A percentile compares a stretch with the other conserved stretches of the same genome.
Conservation (phyloP, 2,113 vertebrate genomes). For the Gopherus flavomarginatus region DNA sequence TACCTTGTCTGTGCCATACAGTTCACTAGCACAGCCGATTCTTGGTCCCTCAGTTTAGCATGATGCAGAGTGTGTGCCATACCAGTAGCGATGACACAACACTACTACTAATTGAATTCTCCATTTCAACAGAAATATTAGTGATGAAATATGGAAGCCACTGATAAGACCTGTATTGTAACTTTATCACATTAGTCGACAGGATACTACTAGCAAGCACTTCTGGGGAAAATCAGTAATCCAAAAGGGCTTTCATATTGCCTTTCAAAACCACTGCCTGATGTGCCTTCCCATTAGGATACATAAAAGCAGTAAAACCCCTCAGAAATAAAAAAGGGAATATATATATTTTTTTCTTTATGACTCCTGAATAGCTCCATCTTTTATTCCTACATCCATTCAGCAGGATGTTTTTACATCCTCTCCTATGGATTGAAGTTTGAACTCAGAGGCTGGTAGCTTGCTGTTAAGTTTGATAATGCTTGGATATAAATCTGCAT, state of each 20-base stretch:
- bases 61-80: not conserved
- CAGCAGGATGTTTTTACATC: not conserved
- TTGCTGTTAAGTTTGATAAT: not conserved
- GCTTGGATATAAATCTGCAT: not conserved
- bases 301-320: not conserved
- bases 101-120: not conserved
- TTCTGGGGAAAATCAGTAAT: not conserved
- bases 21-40: not conserved
- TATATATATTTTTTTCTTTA: not conserved
- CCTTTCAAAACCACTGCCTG: not conserved
- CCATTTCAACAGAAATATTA: not conserved
- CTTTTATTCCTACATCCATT: not conserved
- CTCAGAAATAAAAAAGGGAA: not conserved
- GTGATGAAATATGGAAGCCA: not conserved
- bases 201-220: not conserved
- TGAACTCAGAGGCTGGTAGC: not conserved
- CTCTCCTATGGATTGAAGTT: not conserved
- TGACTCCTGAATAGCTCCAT: not conserved
- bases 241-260: not conserved
- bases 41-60: accelerated
- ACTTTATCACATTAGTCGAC: not conserved
- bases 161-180: accelerated
- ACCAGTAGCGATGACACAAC: not conserved
- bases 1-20: not conserved
- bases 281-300: not conserved